Evolutionary conservation across 2,797 vertebrate genomes (phyloP).

Genomic region (Oreochromis mossambicus): DNA sequence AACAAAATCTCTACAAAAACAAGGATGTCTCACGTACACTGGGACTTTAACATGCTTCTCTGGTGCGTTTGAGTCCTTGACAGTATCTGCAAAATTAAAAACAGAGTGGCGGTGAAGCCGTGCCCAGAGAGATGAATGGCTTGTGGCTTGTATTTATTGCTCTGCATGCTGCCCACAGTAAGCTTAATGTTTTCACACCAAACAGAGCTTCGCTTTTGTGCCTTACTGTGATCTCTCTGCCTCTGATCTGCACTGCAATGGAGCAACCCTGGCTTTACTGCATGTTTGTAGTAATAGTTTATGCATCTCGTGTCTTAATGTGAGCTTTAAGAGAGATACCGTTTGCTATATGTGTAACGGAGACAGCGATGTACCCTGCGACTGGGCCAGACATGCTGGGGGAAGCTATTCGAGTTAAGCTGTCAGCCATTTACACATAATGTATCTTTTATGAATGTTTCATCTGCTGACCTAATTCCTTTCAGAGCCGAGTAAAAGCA

Average conservation of each 20-base stretch:
- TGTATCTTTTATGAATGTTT: constrained; percentile 76
- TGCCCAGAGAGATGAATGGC: neutral
- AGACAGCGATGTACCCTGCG: constrained; percentile 33
- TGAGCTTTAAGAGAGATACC: neutral
- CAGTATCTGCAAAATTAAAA: neutral
- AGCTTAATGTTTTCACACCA: neutral
- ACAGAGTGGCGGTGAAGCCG: neutral
- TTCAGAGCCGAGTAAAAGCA: constrained; percentile 61
- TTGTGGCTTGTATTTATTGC: neutral
- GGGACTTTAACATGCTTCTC: neutral
- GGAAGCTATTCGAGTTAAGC: constrained; percentile 52
- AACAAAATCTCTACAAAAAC: constrained; percentile 15
- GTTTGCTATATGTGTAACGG: neutral
- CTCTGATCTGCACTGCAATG: neutral
- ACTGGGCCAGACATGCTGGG: constrained; percentile 10
- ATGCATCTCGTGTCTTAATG: neutral
- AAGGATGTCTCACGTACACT: neutral
- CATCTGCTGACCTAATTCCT: constrained; percentile 76
- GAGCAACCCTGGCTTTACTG: neutral
- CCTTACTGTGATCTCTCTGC: neutral
- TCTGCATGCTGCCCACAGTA: neutral
- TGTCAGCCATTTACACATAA: constrained; percentile 64
- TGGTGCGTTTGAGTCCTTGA: neutral
- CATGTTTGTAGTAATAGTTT: neutral
- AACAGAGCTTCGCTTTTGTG: neutral